Evolutionary conservation across 2,888 invertebrate genomes (phyloP), one percentile per base, ranked within the genome.

Genomic region (Chrysolina oricalcia): DNA sequence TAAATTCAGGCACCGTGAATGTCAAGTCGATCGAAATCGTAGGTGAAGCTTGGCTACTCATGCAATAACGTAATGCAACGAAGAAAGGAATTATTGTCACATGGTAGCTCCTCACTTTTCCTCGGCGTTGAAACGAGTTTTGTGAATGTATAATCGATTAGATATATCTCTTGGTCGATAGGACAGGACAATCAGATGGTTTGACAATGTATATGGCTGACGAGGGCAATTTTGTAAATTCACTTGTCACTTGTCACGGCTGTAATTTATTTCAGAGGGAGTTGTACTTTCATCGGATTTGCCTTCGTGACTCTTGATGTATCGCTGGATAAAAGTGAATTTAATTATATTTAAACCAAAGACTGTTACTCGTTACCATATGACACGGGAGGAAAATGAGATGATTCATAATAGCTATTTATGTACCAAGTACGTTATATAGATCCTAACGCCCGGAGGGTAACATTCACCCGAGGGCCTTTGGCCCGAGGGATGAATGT

Each of bases 61-160:
- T n/a, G 35, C 59, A 35, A n/a, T 27, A 59, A 50, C 50, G 17
- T 2, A 50, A 59, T 27, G 23, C 56, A 69, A 59, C 19, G 27
- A 56, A 70, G 56, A 41, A 56, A 70, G 53, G 41, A 19, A 59
- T 27, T 3, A 27, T n/a, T 27, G 53, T 23, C 69, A 43, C 59
- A 21, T 53, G 21, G 56, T 46, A 19, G 59, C 59, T 62, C 41
- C 23, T 62, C 11, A 62, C 43, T 43, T 70, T 53, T 74, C 65
- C 70, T 69, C 53, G 56, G 59, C 40, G 65, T 40, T 46, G 63
- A 41, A 70, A 70, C 66, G 43, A 41, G 68, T 70, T 70, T 48
- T 13, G 41, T 17, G 74, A 70, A 74, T 74, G 66, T 50, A 70
- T 74, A 69, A 74, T 74, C 53, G 43, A 74, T 70, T 70, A 70